Evolutionary conservation across 2,888 invertebrate genomes (phyloP), one percentile per base, ranked within the genome.

Genomic region (Taenaris catops): DNA sequence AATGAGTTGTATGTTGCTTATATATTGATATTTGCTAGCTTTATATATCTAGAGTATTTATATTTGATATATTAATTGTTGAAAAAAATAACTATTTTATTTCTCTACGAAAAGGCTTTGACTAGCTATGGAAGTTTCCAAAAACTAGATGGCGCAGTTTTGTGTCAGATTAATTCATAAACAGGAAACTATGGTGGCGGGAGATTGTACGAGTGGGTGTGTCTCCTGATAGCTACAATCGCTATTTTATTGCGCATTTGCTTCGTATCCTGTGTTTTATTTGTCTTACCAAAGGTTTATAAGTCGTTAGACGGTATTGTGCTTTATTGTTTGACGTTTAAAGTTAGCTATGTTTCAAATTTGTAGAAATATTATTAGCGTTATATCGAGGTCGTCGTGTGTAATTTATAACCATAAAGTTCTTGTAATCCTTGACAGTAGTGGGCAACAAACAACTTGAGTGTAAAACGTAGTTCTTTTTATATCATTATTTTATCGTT

Each of bases 161-260:
- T 14, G 27, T 2, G 3, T 20, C 28, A 28, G 34, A 24, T 38
- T 33, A 34, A 14, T 26, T 26, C 55, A 50, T 65, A 73, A 66
- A 76, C 80, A 76, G 83, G 83, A 80, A 79, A 66, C 46, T 59
- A 53, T 69, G 62, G 26, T 67, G 56, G 66, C 61, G 57, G 59
- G 58, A 51, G 67, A 74, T 69, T 70, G 70, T 67, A 46, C 53
- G 52, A 47, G 75, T 72, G 68, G 80, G 80, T 51, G 78, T 71
- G 74, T 50, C 65, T 56, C 50, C 52, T 56, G 66, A 69, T 73
- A 69, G 71, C 69, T 60, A 61, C 56, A 62, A 55, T 63, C 57
- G 56, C 52, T 46, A 46, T 54, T 53, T 57, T 72, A 72, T 64
- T 79, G 75, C 78, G 76, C 65, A 67, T 74, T 71, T 63, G 55